Evolutionary conservation across 1,140 invertebrate species (phyloP).

Genomic region (Argopecten irradians): DNA sequence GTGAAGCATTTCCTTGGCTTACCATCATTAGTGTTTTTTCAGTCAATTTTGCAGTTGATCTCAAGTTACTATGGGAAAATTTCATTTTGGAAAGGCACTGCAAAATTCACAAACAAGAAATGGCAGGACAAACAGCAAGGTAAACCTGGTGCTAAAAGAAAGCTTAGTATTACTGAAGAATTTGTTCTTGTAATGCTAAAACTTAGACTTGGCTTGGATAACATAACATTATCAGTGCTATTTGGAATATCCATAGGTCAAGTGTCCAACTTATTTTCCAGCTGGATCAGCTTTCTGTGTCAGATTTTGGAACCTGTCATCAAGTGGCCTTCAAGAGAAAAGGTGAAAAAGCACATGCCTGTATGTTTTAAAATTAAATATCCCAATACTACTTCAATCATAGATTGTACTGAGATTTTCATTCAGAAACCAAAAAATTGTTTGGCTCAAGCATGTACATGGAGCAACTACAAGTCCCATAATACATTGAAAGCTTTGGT

Average conservation of each 20-base stretch:
- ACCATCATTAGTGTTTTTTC: too few species aligned
- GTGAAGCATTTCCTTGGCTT: too few species aligned
- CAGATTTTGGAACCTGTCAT: background rate
- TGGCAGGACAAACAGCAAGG: too few species aligned
- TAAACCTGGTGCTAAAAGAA: too few species aligned
- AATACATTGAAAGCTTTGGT: constrained; percentile 30
- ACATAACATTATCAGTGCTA: too few species aligned
- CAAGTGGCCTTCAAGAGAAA: constrained; percentile 13
- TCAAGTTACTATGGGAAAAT: too few species aligned
- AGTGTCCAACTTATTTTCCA: constrained; percentile 27
- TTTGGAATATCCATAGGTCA: constrained; percentile 27
- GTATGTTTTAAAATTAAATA: constrained; percentile 6
- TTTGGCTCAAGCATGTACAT: constrained; percentile 23
- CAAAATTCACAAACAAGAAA: too few species aligned
- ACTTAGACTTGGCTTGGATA: too few species aligned
- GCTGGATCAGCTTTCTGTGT: constrained; percentile 24
- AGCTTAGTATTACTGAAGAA: too few species aligned
- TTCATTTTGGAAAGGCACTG: too few species aligned
- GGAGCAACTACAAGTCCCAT: constrained; percentile 32
- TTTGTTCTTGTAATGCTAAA: too few species aligned
- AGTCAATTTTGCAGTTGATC: too few species aligned
- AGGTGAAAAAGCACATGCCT: constrained; percentile 34
- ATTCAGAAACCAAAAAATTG: constrained; percentile 18
- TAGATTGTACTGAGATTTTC: constrained; percentile 38
- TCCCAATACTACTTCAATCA: constrained; percentile 25